Conservation (phyloP, 2,113 vertebrate species). For the Glareola pratincola region DNA sequence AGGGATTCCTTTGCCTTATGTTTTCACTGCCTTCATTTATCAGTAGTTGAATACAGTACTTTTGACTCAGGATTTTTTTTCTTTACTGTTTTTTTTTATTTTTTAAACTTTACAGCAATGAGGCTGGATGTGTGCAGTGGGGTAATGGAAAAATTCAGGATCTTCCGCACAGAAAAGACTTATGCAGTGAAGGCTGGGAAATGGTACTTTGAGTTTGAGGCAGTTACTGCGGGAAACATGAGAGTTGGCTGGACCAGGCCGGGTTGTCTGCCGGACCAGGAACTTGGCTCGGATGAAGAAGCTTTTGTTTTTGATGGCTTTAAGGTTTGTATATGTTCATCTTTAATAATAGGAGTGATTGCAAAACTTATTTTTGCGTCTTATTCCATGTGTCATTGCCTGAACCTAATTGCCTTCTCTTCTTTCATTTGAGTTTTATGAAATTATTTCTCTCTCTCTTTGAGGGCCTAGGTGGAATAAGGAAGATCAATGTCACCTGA, state of each 20-base stretch:
- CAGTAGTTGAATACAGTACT: neutral
- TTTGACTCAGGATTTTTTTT: neutral
- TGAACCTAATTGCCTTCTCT: neutral
- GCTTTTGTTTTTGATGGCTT: conserved; percentile 95
- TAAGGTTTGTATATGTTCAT: conserved; percentile 79
- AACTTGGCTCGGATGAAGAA: conserved; percentile 90
- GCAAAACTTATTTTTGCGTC: neutral
- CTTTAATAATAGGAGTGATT: neutral
- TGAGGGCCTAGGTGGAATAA: neutral
- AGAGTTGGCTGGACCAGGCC: conserved; percentile 93
- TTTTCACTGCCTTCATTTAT: neutral
- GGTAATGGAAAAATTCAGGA: conserved; percentile 88
- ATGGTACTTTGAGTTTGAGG: conserved; percentile 97
- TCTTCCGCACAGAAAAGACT: conserved; percentile 93
- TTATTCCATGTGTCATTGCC: neutral
- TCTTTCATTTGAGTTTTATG: neutral
- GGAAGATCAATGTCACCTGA: neutral
- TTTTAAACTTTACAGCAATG: conserved; percentile 66
- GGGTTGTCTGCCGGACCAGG: conserved; percentile 88
- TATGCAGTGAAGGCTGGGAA: conserved; percentile 87
- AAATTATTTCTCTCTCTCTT: neutral
- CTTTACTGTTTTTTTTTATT: neutral
- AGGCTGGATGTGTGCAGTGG: conserved; percentile 75
- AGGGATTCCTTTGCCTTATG: neutral
- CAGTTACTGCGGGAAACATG: conserved; percentile 90